Conservation (phyloP, 2,888 invertebrate species). For the Drosophila setosimentum region DNA sequence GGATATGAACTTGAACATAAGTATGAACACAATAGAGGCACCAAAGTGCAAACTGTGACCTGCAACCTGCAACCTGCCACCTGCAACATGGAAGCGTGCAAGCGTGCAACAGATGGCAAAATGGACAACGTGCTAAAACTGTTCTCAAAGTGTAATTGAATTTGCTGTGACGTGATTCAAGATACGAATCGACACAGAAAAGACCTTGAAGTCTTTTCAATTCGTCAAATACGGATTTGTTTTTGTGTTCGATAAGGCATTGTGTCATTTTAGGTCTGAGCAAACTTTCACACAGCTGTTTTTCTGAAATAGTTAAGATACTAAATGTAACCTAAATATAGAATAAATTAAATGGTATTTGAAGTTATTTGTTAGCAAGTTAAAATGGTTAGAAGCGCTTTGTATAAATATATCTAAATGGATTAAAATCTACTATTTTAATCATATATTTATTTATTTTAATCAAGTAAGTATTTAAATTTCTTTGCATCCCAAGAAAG, state of each 20-base stretch:
- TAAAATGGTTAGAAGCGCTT: background rate
- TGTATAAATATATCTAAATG: background rate
- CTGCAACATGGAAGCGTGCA: slow-evolving; percentile 20
- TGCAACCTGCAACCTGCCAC: slow-evolving; percentile 14
- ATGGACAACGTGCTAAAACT: slow-evolving; percentile 7
- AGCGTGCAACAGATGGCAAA: background rate
- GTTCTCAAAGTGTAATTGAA: slow-evolving; percentile 62
- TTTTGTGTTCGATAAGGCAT: slow-evolving; percentile 31
- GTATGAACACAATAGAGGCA: slow-evolving; percentile 20
- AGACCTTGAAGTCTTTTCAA: slow-evolving; percentile 14
- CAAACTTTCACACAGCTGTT: slow-evolving; percentile 36
- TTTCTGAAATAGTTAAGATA: background rate
- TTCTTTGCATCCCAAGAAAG: background rate
- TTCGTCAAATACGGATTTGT: background rate
- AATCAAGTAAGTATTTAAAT: background rate
- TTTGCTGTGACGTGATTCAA: slow-evolving; percentile 40
- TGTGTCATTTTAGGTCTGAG: slow-evolving; percentile 1
- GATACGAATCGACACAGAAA: background rate
- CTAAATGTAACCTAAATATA: background rate
- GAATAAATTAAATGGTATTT: background rate
- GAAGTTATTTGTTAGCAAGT: background rate
- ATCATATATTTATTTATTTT: background rate
- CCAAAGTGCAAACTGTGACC: slow-evolving; percentile 20
- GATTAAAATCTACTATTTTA: background rate
- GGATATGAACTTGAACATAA: slow-evolving; percentile 62